A percentile compares a stretch with the other conserved stretches of the same genome.
phyloP scores from a whole-genome alignment of 2,113 vertebrate genomes.

The Hydrochoerus hydrochaeris region DNA sequence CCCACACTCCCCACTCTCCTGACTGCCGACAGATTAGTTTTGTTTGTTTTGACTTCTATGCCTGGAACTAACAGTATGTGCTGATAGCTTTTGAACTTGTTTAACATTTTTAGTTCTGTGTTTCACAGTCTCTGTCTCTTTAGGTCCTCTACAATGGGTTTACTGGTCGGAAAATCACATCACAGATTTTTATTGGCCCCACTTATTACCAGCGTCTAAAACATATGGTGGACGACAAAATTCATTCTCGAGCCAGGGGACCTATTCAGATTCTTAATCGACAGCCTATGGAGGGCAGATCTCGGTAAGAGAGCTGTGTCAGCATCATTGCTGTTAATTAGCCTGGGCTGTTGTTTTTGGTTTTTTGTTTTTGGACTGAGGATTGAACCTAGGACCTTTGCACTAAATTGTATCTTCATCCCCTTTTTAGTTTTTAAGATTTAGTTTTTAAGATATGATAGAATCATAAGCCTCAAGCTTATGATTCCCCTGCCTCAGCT shows the following conservation, averaged over 20 bases:
- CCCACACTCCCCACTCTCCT: neutral
- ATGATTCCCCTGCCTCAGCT: neutral
- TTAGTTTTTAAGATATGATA: neutral
- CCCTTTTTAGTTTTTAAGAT: neutral
- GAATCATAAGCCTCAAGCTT: no score
- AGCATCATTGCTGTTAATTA: accelerated
- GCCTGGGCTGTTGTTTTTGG: no score
- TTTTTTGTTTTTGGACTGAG: neutral
- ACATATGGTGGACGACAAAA: slow-evolving; percentile 99
- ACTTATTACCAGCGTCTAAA: slow-evolving; percentile 98
- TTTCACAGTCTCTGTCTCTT: slow-evolving; percentile 53
- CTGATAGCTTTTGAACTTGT: slow-evolving; percentile 1
- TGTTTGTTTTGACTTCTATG: slow-evolving; percentile 15
- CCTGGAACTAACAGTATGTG: neutral
- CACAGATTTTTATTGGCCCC: slow-evolving; percentile 98
- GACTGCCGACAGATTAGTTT: neutral
- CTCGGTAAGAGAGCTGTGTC: slow-evolving; percentile 90
- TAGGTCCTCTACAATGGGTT: slow-evolving; percentile 99
- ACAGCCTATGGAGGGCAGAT: slow-evolving; percentile 98
- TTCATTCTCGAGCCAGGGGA: slow-evolving; percentile 97
- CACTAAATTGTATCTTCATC: neutral
- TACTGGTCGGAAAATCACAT: slow-evolving; percentile 98
- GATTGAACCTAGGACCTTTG: neutral
- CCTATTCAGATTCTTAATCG: slow-evolving; percentile 99
- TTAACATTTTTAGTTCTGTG: slow-evolving; percentile 18